Evolutionary conservation across 2,797 vertebrate genomes (phyloP).

Genomic region (Trichosurus vulpecula): DNA sequence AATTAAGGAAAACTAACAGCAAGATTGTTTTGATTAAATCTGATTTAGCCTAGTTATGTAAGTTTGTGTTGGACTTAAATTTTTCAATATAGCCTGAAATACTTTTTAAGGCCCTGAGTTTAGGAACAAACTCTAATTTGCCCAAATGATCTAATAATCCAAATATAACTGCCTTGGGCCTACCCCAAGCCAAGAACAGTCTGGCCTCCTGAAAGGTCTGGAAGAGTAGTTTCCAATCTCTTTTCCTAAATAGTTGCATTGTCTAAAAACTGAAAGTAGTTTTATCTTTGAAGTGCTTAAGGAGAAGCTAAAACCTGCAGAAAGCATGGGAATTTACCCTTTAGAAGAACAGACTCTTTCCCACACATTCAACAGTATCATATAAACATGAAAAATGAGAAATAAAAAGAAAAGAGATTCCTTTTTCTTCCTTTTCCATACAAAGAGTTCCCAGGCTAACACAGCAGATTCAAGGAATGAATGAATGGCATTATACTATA

Average conservation of each 20-base stretch:
- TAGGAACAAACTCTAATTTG: neutral
- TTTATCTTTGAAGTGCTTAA: neutral
- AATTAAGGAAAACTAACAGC: neutral
- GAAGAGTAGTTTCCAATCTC: neutral
- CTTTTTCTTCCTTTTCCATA: neutral
- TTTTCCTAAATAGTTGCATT: conserved; percentile 7
- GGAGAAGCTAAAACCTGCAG: neutral
- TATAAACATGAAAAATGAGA: neutral
- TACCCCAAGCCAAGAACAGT: neutral
- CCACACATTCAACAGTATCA: neutral
- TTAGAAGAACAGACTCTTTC: neutral
- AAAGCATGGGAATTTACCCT: conserved; percentile 1
- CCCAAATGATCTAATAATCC: neutral
- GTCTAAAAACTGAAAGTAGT: neutral
- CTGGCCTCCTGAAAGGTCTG: neutral
- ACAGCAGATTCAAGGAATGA: neutral
- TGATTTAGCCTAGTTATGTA: neutral
- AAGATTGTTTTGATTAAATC: neutral
- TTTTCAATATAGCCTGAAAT: neutral
- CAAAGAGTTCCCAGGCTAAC: neutral
- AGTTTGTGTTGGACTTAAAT: neutral
- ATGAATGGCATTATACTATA: neutral
- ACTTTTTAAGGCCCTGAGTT: neutral
- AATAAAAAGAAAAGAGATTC: neutral
- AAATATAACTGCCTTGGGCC: neutral